Evolutionary conservation across 1,140 invertebrate genomes (phyloP).

Genomic region (Olivierus martensii): DNA sequence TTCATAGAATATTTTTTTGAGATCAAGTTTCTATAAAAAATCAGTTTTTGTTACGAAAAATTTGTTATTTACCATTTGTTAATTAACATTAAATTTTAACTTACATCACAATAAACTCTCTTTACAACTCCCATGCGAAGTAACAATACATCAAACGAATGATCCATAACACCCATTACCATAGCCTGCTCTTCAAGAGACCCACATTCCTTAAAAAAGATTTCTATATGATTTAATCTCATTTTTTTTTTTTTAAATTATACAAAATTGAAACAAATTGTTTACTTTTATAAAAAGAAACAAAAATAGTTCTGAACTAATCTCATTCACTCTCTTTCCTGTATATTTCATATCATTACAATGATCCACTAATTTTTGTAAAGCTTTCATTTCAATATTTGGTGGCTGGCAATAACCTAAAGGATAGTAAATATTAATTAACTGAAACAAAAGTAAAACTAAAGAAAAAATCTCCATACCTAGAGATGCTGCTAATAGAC

Average conservation of each 20-base stretch:
- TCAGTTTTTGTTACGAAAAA: not conserved
- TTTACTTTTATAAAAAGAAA: slow-evolving; percentile 53
- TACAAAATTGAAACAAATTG: too few species aligned
- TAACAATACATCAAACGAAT: slow-evolving; percentile 64
- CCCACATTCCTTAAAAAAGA: slow-evolving; percentile 33
- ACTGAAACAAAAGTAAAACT: not conserved
- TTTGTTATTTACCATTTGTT: too few species aligned
- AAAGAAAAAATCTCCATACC: slow-evolving; percentile 10
- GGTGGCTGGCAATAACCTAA: too few species aligned
- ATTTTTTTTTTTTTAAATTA: too few species aligned
- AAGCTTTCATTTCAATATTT: too few species aligned
- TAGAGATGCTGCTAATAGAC: slow-evolving; percentile 39
- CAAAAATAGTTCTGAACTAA: slow-evolving; percentile 63
- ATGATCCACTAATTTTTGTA: slow-evolving; percentile 42
- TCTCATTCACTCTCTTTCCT: slow-evolving; percentile 65
- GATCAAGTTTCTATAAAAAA: slow-evolving; percentile 5
- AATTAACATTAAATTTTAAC: slow-evolving; percentile 14
- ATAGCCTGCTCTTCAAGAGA: slow-evolving; percentile 54
- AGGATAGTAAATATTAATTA: too few species aligned
- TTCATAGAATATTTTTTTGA: slow-evolving; percentile 6
- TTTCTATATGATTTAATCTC: too few species aligned
- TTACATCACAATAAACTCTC: slow-evolving; percentile 45
- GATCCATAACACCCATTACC: slow-evolving; percentile 60
- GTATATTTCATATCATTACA: slow-evolving; percentile 75
- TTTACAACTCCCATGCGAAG: slow-evolving; percentile 57